These are phyloP conservation scores for Polietes domitor DNA, from an alignment of 2,888 invertebrate genomes.

Conservation along the genomic window DNA sequence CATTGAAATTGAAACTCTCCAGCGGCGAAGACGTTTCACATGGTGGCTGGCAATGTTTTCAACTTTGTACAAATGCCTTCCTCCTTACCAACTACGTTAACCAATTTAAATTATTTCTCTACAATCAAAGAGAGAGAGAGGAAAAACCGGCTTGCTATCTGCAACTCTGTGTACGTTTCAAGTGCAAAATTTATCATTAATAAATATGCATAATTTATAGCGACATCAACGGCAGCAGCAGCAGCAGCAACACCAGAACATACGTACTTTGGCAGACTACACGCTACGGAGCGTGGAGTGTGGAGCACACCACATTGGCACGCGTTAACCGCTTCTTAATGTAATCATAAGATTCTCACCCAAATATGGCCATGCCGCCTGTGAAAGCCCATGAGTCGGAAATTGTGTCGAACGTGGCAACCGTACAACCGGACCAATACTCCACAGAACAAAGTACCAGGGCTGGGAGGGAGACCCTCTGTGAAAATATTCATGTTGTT, in stretches of 20 bases:
- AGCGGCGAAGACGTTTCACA: neutral
- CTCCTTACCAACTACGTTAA: neutral
- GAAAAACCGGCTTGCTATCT: too few species aligned
- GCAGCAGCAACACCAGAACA: neutral
- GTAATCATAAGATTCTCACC: constrained; percentile 58
- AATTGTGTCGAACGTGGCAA: constrained; percentile 13
- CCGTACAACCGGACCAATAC: neutral
- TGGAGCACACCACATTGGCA: constrained; percentile 60
- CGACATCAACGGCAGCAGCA: constrained; percentile 23
- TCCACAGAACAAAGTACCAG: neutral
- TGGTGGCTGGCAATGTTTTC: neutral
- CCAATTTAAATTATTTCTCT: too few species aligned
- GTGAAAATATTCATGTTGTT: constrained; percentile 55
- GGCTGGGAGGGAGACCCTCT: neutral
- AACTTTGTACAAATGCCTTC: neutral
- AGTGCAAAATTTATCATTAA: constrained; percentile 55
- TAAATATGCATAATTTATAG: constrained; percentile 63
- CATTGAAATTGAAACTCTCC: neutral
- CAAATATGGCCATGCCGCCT: constrained; percentile 52
- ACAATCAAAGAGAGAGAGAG: too few species aligned
- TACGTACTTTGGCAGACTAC: neutral
- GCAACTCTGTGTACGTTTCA: neutral
- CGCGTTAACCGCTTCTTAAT: constrained; percentile 60
- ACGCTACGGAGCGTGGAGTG: constrained; percentile 26
- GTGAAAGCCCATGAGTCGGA: constrained; percentile 33